Percentiles rank a stretch among this genome's conserved stretches.
Evolutionary conservation across 1,140 invertebrate genomes (phyloP).

Genomic region (Heliothis virescens): DNA sequence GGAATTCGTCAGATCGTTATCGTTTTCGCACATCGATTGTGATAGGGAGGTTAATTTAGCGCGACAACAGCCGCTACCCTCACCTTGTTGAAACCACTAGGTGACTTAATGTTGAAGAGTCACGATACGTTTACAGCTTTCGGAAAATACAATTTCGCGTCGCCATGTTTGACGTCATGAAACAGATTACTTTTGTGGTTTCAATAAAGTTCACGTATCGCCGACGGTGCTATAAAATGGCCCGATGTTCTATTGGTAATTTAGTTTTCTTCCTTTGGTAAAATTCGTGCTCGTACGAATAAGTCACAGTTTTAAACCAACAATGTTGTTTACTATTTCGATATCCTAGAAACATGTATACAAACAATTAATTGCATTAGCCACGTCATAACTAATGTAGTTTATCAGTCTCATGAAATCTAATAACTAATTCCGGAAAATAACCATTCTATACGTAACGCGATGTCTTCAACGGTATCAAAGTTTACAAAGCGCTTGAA

Average conservation of each 20-base stretch:
- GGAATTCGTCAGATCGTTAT: slow-evolving; percentile 32
- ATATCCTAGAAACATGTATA: too few relatives aligned
- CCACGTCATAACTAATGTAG: too few relatives aligned
- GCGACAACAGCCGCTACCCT: slow-evolving; percentile 22
- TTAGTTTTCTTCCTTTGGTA: not conserved
- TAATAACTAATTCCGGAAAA: too few relatives aligned
- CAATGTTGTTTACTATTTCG: too few relatives aligned
- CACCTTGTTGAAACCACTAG: slow-evolving; percentile 9
- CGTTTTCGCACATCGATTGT: slow-evolving; percentile 44
- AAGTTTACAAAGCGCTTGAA: too few relatives aligned
- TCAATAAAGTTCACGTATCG: slow-evolving; percentile 29
- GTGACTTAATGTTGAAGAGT: slow-evolving; percentile 36
- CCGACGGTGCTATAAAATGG: not conserved
- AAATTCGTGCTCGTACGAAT: too few relatives aligned
- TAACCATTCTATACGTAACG: too few relatives aligned
- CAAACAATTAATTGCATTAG: too few relatives aligned
- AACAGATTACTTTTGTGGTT: slow-evolving; percentile 4
- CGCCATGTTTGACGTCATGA: slow-evolving; percentile 26
- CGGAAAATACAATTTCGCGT: slow-evolving; percentile 32
- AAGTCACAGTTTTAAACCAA: too few relatives aligned
- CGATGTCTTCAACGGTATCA: too few relatives aligned
- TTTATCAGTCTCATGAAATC: too few relatives aligned
- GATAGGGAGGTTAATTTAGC: slow-evolving; percentile 25
- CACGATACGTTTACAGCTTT: slow-evolving; percentile 17
- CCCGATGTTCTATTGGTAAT: not conserved